phyloP scores from a whole-genome alignment of 2,797 vertebrate species.

The Tokudaia tokunoshimensis region DNA sequence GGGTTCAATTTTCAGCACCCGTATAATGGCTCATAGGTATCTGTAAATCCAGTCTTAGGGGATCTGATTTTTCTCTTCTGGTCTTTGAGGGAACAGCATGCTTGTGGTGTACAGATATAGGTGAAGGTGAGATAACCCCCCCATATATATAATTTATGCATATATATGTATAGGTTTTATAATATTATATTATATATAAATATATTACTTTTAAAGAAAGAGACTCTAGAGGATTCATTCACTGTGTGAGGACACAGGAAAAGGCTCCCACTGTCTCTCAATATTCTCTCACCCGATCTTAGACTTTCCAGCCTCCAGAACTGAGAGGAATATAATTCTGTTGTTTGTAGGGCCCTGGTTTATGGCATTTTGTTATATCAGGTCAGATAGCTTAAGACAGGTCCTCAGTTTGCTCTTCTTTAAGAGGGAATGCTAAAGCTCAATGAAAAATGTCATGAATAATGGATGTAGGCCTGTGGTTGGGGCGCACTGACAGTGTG shows the following conservation, averaged over 20 bases:
- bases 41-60: not conserved
- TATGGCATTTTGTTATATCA: not conserved
- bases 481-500: not conserved
- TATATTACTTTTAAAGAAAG: not conserved
- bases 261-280: not conserved
- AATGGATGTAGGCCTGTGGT: not conserved
- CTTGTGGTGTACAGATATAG: not conserved
- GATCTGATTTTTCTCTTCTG: not conserved
- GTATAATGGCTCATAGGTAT: not conserved
- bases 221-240: not conserved
- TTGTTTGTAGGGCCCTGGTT: not conserved
- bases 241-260: not conserved
- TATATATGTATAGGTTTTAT: not conserved
- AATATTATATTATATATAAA: too few relatives aligned
- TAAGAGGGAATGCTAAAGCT: not conserved
- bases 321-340: not conserved
- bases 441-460: not conserved
- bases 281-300: not conserved
- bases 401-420: constrained; percentile 5
- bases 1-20: not conserved
- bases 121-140: not conserved
- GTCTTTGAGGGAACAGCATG: not conserved
- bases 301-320: not conserved
- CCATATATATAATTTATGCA: not conserved
- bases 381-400: not conserved